A percentile compares a stretch with the other conserved stretches of the same genome.
phyloP scores from a whole-genome alignment of 1,140 invertebrate genomes.

The Cheumatopsyche charites region DNA sequence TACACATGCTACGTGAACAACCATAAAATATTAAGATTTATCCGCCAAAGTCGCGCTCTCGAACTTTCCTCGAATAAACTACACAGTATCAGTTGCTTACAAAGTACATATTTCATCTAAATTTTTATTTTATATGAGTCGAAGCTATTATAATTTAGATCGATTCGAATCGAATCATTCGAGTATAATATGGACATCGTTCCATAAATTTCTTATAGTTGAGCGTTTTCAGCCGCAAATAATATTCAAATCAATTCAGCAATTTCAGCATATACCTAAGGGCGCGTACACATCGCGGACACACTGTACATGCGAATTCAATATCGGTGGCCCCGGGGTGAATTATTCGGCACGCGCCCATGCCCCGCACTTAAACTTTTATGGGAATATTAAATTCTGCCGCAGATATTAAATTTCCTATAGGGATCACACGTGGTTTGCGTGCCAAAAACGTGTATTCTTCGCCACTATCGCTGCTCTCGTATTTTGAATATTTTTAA shows the following conservation, averaged over 20 bases:
- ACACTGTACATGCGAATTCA: conserved; percentile 1
- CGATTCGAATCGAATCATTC: too few relatives aligned
- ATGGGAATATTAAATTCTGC: conserved; percentile 25
- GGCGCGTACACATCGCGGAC: not conserved
- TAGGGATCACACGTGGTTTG: conserved; percentile 27
- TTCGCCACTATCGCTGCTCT: conserved; percentile 1
- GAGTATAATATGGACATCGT: too few relatives aligned
- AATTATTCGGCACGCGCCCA: not conserved
- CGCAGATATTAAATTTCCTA: conserved; percentile 25
- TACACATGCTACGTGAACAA: too few relatives aligned
- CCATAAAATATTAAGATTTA: too few relatives aligned
- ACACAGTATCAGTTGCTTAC: too few relatives aligned
- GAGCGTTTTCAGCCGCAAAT: too few relatives aligned
- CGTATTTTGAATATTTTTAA: conserved; percentile 16
- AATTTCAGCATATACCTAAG: conserved; percentile 24
- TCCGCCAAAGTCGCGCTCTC: too few relatives aligned
- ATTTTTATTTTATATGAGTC: too few relatives aligned
- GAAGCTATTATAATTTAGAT: too few relatives aligned
- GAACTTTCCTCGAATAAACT: too few relatives aligned
- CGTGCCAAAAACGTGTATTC: conserved; percentile 22
- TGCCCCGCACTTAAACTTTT: conserved; percentile 16
- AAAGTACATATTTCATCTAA: too few relatives aligned
- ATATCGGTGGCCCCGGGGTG: not conserved
- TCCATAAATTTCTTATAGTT: too few relatives aligned
- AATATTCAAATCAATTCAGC: conserved; percentile 20